Base-by-base conservation (phyloP, 2,888 invertebrate genomes). In the Rotaria magnacalcarata region DNA sequence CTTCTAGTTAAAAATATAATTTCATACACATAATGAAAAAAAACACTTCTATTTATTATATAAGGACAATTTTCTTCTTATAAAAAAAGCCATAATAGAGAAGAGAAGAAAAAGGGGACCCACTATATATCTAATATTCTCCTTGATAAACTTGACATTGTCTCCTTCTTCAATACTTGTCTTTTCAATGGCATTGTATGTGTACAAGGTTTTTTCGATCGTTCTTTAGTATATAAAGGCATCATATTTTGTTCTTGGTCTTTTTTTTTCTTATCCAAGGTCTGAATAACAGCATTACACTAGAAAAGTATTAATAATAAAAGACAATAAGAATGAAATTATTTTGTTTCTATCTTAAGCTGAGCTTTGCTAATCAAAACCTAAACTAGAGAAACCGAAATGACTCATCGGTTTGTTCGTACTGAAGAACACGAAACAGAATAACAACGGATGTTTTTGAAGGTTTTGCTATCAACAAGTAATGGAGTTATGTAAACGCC, bases 101-200 rank as follows among this genome's bases (percentile, higher is more conserved):
- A 67, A 16, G 19, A 67, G 34, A 34, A 41, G 34, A 19, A 67
- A 41, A 16, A 0, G 34, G 34, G 67, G 19, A 67, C 19, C 67
- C 34, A 34, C 16, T 27, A 67, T 67, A 34, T 41, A 41, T 67
- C 67, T 8, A 27, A 67, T 67, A 67, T 67, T 67, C 67, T 67
- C 67, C 67, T 67, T 67, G 67, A 67, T 67, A 67, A 67, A 67
- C 67, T 67, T 67, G 67, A 67, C 67, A 34, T 67, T 67, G 21
- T 56, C 27, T 67, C 67, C 34, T 54, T 54, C 54, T 54, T 54
- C 54, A 54, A 19, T 54, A 54, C 67, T 67, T 67, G 67, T 41
- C 67, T 67, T 67, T 67, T 67, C 67, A 67, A 67, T 67, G 67
- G 67, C 67, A 67, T 67, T 67, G 67, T 67, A 67, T 67, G 34